These are phyloP conservation scores for Pogonocichla stellata DNA, from an alignment of 2,113 vertebrate genomes.

Conservation along the genomic window DNA sequence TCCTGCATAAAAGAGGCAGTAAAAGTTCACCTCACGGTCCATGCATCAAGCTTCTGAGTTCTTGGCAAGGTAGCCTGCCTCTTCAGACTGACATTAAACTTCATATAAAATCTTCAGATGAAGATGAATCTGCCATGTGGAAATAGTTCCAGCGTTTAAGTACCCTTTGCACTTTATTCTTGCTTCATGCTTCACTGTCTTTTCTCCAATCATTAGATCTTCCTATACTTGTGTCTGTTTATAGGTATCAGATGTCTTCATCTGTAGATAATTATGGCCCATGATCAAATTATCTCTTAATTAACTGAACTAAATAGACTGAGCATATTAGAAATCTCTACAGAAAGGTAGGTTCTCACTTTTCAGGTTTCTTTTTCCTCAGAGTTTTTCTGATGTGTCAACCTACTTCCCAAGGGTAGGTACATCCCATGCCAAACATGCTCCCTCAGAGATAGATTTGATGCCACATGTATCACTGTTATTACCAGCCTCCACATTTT, in stretches of 20 bases:
- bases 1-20: not conserved
- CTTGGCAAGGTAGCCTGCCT: not conserved
- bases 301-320: not conserved
- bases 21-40: not conserved
- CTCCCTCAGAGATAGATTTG: not conserved
- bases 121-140: not conserved
- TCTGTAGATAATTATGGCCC: not conserved
- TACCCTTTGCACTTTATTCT: not conserved
- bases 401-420: not conserved
- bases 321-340: not conserved
- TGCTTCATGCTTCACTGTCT: not conserved
- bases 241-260: not conserved
- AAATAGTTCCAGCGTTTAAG: not conserved
- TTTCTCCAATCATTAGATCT: not conserved
- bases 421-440: fast-evolving
- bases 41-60: not conserved
- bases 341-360: not conserved
- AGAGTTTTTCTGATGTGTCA: not conserved
- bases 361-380: not conserved
- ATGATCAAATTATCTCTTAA: not conserved
- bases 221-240: not conserved
- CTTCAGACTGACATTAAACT: not conserved
- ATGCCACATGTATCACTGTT: fast-evolving
- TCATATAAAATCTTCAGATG: not conserved
- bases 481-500: not conserved